Percentiles rank a stretch among this genome's conserved stretches.
Evolutionary conservation across 35 echinoderm and acorn worm genomes (phyloP).

Genomic region (Ophiothrix spiculata): DNA sequence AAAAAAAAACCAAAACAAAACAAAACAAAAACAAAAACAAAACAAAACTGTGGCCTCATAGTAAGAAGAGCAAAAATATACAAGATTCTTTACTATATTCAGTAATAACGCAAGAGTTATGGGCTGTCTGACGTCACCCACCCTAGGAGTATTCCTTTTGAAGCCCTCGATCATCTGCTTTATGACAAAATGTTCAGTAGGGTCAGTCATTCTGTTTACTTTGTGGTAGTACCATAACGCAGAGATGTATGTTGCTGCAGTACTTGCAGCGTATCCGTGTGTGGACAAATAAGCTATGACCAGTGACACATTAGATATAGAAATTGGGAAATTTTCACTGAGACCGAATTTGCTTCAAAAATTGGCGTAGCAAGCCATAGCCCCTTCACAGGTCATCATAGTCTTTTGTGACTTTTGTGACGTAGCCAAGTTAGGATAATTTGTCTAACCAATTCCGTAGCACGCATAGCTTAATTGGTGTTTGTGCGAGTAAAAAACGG

Average conservation of each 20-base stretch:
- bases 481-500: too few species aligned
- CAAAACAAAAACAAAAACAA: not conserved
- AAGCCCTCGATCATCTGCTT: conserved; percentile 2
- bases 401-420: too few species aligned
- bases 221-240: not conserved
- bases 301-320: not conserved
- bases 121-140: not conserved
- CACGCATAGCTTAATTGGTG: too few species aligned
- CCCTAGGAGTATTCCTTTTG: not conserved
- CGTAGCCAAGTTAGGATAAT: too few species aligned
- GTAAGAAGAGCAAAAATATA: not conserved
- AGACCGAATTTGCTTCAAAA: too few species aligned
- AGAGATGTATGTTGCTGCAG: conserved; percentile 1
- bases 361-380: too few species aligned
- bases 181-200: not conserved
- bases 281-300: not conserved
- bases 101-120: not conserved
- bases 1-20: not conserved
- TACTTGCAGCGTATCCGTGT: not conserved
- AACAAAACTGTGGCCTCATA: not conserved
- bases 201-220: not conserved
- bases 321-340: too few species aligned
- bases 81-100: not conserved
- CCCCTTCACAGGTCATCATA: too few species aligned
- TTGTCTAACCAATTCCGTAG: too few species aligned